Evolutionary conservation across 2,113 vertebrate species (phyloP).

Genomic region (Ciconia stormi): DNA sequence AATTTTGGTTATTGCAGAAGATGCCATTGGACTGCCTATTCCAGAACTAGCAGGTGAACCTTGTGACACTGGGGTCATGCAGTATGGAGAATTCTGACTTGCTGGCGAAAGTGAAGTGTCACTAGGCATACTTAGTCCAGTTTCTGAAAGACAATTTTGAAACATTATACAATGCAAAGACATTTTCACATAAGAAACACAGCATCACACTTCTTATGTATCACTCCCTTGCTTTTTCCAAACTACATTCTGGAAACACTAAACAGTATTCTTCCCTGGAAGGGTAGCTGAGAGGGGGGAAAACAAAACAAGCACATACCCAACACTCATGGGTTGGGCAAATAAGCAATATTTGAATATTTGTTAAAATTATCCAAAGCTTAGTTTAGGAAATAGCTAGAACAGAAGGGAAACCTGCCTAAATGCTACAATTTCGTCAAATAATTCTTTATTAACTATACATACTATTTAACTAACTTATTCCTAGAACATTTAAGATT

Average conservation of each 20-base stretch:
- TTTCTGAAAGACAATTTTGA: constrained; percentile 67
- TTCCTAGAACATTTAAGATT: background rate
- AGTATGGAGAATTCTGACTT: constrained; percentile 97
- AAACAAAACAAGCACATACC: background rate
- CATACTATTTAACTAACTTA: background rate
- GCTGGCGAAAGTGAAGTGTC: constrained; percentile 95
- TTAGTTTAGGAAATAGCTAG: background rate
- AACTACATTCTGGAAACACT: background rate
- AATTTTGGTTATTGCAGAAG: constrained; percentile 96
- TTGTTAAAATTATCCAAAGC: background rate
- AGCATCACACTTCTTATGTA: background rate
- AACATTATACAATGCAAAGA: background rate
- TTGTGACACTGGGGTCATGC: constrained; percentile 97
- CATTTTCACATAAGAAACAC: background rate
- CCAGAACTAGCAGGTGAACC: constrained; percentile 95
- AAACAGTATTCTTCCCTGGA: background rate
- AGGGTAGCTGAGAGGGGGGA: rapidly evolving
- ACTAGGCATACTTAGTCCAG: constrained; percentile 91
- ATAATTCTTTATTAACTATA: background rate
- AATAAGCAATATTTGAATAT: background rate
- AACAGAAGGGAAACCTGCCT: background rate
- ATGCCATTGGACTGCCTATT: constrained; percentile 96
- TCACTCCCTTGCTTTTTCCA: background rate
- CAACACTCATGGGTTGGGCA: background rate
- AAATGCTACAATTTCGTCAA: background rate